These are phyloP conservation scores for Perizoma flavofasciatum DNA, from an alignment of 2,888 invertebrate species.

Conservation along the genomic window DNA sequence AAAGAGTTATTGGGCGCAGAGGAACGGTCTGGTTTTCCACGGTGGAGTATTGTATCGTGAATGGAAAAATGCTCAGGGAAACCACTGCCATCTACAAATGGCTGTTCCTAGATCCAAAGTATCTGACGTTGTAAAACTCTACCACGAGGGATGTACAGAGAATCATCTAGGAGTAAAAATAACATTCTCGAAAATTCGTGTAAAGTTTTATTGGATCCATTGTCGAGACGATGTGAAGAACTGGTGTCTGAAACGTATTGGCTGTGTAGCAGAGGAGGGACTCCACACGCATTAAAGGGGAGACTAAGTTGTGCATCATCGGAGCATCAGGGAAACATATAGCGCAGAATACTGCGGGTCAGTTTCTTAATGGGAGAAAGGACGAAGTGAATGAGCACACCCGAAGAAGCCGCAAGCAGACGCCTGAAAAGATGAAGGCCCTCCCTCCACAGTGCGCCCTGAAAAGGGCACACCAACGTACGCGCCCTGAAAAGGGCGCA, in stretches of 20 bases:
- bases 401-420: no score
- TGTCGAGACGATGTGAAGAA: not conserved
- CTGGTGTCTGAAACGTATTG: not conserved
- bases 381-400: no score
- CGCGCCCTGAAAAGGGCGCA: no score
- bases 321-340: no score
- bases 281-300: not conserved
- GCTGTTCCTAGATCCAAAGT: not conserved
- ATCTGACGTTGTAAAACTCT: not conserved
- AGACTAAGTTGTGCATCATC: no score
- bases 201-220: not conserved
- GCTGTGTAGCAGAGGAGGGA: not conserved
- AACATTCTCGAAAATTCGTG: not conserved
- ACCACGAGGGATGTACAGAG: not conserved
- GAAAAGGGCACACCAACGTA: no score
- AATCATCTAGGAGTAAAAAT: not conserved
- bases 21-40: not conserved
- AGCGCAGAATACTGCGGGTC: no score
- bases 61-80: not conserved
- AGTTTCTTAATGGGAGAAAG: no score
- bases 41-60: no score
- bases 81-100: not conserved
- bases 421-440: no score
- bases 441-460: no score
- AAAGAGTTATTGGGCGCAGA: not conserved